Evolutionary conservation across 2,888 invertebrate genomes (phyloP).

Genomic region (Meteorus cinctellus): DNA sequence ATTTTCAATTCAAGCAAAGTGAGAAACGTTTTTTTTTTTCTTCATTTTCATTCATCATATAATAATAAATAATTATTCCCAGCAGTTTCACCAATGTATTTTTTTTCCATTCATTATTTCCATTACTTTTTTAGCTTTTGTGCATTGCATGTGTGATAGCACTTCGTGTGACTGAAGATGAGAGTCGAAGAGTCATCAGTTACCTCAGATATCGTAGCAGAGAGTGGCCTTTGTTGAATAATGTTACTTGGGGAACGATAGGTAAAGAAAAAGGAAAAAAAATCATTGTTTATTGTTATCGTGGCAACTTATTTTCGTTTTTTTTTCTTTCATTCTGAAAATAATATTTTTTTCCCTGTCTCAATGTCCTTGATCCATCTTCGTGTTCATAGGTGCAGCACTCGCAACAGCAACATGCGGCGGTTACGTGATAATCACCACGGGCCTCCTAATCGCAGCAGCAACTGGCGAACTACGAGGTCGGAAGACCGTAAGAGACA

Average conservation of each 20-base stretch:
- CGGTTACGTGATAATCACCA: constrained; percentile 82
- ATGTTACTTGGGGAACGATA: constrained; percentile 83
- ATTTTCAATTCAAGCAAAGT: neutral
- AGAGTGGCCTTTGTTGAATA: constrained; percentile 84
- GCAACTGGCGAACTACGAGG: constrained; percentile 80
- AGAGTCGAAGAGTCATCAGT: constrained; percentile 80
- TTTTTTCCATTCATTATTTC: neutral
- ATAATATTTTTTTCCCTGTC: constrained; percentile 35
- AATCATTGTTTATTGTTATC: constrained; percentile 9
- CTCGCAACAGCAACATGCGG: constrained; percentile 71
- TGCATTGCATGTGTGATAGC: constrained; percentile 81
- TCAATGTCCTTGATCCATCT: constrained; percentile 39
- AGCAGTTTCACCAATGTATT: constrained; percentile 6
- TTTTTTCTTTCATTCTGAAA: neutral
- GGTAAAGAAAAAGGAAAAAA: constrained; percentile 69
- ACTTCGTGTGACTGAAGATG: constrained; percentile 83
- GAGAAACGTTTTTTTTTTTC: neutral
- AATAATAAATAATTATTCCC: constrained; percentile 18
- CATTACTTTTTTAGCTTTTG: constrained; percentile 75
- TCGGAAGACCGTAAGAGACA: constrained; percentile 74
- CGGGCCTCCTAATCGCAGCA: constrained; percentile 80
- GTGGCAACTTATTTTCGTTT: neutral
- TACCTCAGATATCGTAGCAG: constrained; percentile 82
- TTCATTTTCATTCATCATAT: constrained; percentile 10
- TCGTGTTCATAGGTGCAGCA: constrained; percentile 66